Evolutionary conservation across 2,113 vertebrate genomes (phyloP).

Genomic region (Pseudopipra pipra): DNA sequence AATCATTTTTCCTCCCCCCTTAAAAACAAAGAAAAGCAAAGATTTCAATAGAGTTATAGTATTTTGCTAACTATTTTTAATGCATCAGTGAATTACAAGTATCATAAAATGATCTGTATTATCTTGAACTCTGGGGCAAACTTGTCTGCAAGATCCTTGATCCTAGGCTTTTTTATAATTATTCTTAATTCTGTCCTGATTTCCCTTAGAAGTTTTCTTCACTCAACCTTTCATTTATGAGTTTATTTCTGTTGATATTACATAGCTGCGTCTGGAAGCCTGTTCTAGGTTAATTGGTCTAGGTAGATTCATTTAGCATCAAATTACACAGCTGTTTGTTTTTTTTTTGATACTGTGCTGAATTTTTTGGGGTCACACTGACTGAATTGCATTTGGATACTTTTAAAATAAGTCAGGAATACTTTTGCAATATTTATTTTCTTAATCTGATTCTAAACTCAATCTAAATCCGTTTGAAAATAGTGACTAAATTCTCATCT

Average conservation of each 20-base stretch:
- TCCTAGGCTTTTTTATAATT: conserved; percentile 33
- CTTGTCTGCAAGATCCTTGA: conserved; percentile 62
- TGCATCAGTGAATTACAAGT: background rate
- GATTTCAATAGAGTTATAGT: background rate
- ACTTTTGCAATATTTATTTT: background rate
- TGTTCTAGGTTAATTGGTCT: conserved; percentile 83
- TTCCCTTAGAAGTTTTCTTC: conserved; percentile 64
- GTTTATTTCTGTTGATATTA: conserved; percentile 83
- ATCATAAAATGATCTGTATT: background rate
- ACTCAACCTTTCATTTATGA: conserved; percentile 64
- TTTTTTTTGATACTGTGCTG: conserved; percentile 16
- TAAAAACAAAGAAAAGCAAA: background rate
- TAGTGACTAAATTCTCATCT: background rate
- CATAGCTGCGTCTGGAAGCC: conserved; percentile 69
- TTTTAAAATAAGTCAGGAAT: background rate
- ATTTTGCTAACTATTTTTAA: background rate
- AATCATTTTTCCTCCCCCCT: rapidly evolving
- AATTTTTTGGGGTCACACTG: conserved; percentile 71
- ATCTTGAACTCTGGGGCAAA: background rate
- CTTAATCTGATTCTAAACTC: background rate
- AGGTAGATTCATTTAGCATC: conserved; percentile 83
- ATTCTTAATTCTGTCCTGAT: conserved; percentile 58
- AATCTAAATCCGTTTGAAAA: background rate
- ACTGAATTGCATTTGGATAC: conserved; percentile 57
- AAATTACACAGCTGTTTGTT: conserved; percentile 72